Evolutionary conservation across 1,140 invertebrate genomes (phyloP).

Genomic region (Drosophila pachea): DNA sequence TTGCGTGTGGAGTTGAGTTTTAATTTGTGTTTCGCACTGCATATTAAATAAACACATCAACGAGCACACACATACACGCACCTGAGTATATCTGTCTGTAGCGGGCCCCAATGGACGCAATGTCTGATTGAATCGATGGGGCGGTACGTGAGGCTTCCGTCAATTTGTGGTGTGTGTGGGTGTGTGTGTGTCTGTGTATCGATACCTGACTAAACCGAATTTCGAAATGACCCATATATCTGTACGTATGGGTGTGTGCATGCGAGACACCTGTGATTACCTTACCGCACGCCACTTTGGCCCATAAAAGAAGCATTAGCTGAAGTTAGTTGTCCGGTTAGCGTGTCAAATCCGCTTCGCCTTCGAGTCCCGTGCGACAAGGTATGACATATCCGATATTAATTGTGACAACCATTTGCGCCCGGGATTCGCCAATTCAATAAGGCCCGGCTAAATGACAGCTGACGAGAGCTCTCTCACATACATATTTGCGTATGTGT

Average conservation of each 20-base stretch:
- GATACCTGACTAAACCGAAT: conserved; percentile 15
- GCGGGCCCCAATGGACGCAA: conserved; percentile 2
- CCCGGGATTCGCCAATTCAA: conserved; percentile 1
- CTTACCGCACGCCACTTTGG: conserved; percentile 23
- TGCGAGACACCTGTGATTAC: conserved; percentile 35
- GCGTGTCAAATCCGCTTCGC: conserved; percentile 11
- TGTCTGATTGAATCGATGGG: conserved; percentile 47
- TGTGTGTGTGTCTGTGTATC: neutral
- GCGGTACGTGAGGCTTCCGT: conserved; percentile 14
- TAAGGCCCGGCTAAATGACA: too few relatives aligned
- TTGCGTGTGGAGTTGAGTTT: conserved; percentile 43
- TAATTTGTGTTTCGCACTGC: conserved; percentile 66
- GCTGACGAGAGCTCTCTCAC: neutral
- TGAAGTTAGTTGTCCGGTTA: conserved; percentile 25
- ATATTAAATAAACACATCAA: conserved; percentile 59
- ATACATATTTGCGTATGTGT: neutral
- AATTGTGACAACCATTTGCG: conserved; percentile 18
- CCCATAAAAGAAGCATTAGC: conserved; percentile 44
- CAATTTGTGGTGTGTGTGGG: conserved; percentile 33
- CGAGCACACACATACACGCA: conserved; percentile 3
- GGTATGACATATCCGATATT: conserved; percentile 26
- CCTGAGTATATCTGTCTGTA: neutral
- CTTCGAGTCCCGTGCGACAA: conserved; percentile 2
- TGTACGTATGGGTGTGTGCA: too few relatives aligned
- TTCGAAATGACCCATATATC: conserved; percentile 15